Evolutionary conservation across 2,797 vertebrate genomes (phyloP), one percentile per base, ranked within the genome.

Genomic region (Sorex maritimensis): DNA sequence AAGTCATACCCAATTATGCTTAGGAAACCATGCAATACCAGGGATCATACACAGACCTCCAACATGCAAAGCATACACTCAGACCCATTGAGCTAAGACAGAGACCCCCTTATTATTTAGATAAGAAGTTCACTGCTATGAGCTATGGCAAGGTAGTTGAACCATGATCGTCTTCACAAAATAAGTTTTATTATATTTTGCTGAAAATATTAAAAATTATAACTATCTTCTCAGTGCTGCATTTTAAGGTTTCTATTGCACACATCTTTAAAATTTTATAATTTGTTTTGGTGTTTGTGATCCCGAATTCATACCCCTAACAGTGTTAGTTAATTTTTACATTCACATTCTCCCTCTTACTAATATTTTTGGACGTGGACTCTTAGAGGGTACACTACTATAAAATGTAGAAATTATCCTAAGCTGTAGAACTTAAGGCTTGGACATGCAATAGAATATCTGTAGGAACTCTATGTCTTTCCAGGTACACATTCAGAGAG

Each of bases 71-170:
- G 52, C 52, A 55, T 55, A 55, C 52, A 55, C 5, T 44, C 52
- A 55, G 52, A 12, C 2, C 52, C 15, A 55, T 55, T 55, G 52
- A 55, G 52, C 12, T 12, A 17, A 55, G 10, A 55, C 52, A 55
- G 52, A 55, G 15, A 12, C 15, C 52, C 52, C 52, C 52, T 55
- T 55, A 44, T 61, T 92, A 73, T 46, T 24, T 24, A 52, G 79
- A 34, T 7, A 23, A 44, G 8, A 9, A 21, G 65, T 6, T 78
- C 13, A 7, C 17, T 17, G 8, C 26, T 24, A 23, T 52, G 75
- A 90, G 28, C 34, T 30, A 26, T 75, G 83, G 79, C 10, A 78
- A 63, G 38, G 81, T 83, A 44, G 71, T 44, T 68, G 75, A 74
- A 71, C 12, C 75, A 0, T 72, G 26, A 67, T 34, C 24, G 28